Base-by-base conservation (phyloP, 2,888 invertebrate genomes). In the Catocala sponsa region DNA sequence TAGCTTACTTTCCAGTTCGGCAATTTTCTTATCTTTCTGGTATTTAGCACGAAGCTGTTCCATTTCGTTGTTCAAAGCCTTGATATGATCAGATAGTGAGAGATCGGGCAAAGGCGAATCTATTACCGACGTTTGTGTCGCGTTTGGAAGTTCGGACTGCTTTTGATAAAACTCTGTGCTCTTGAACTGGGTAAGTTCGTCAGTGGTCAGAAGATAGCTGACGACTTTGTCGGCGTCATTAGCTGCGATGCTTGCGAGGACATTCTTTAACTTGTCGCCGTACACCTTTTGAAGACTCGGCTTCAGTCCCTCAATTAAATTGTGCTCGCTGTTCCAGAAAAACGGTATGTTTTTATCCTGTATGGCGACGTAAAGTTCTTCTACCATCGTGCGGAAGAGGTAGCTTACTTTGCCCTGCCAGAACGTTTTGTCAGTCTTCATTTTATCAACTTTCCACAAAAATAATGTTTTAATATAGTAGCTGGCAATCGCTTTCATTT, bases 401-500 rank as follows among this genome's bases (percentile, higher is more conserved):
- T 83, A 60, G 59, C 89, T 89, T 4, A 88, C 46, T 60, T 85
- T 90, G 49, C 80, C 86, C 66, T 87, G 81, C 93, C 92, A 93
- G 70, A 83, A 92, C 11, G 79, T 82, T 50, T 88, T 87, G 59
- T 87, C 81, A 0, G 85, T 81, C 7, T 85, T 79, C n/a, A 74
- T 79, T 2, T 81, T 79, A 5, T 86, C 75, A 1, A 90, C 80
- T 80, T 92, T 90, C 88, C 94, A 93, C 7, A 95, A 83, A 68
- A 94, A 94, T 2, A 95, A 73, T 0, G 95, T 95, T 78, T 96
- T 96, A 47, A 96, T 95, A 73, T 94, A 95, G 75, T 96, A 96
- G 68, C 96, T 96, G 0, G 95, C 93, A 43, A 96, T 90, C 0
- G 77, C 81, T 51, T 89, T 85, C 85, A 95, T 89, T 2, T 88